Evolutionary conservation across 1,140 invertebrate species (phyloP), one percentile per base, ranked within the genome.

Genomic region (Marisa cornuarietis): DNA sequence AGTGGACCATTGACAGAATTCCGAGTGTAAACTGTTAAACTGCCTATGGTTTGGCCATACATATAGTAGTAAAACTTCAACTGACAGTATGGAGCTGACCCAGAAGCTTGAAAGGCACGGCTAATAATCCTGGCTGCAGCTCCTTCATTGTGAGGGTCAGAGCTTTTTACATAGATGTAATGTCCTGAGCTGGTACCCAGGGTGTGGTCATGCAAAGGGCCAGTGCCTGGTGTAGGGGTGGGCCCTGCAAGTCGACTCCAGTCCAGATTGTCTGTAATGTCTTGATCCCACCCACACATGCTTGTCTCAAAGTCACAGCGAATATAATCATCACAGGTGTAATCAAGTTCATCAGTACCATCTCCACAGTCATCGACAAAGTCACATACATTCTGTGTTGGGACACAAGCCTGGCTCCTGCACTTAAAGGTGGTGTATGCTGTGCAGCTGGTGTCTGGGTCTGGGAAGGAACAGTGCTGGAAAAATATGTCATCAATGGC

Each of bases 161-260:
- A 94, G 63, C 94, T 94, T 84, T 96, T 95, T 54, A 95, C 94
- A 85, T 95, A 96, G 90, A 96, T 93, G 87, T 95, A 96, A 87
- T 95, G 93, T 49, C 95, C 95, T 93, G 92, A 22, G 77, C 65
- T 58, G 73, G 83, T 87, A 63, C 86, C 85, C 72, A 85, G 85
- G 1, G 89, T 87, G 79, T 90, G 90, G 77, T 90, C 90, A 65
- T 72, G 71, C 63, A 76, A 81, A 66, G 88, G 88, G 26, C 88
- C 90, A 51, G 88, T 89, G 61, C 81, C 82, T 2, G 69, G 16
- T 20, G 87, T 84, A 58, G 83, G 66, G 20, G 88, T 90, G 51
- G 63, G 69, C 14, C 88, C 87, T 52, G 79, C 78, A 26, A 79
- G 74, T 42, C 79, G 77, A 8, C 81, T 83, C 89, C 89, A 90